phyloP scores from a whole-genome alignment of 2,797 vertebrate species.

The Pipistrellus pipistrellus region DNA sequence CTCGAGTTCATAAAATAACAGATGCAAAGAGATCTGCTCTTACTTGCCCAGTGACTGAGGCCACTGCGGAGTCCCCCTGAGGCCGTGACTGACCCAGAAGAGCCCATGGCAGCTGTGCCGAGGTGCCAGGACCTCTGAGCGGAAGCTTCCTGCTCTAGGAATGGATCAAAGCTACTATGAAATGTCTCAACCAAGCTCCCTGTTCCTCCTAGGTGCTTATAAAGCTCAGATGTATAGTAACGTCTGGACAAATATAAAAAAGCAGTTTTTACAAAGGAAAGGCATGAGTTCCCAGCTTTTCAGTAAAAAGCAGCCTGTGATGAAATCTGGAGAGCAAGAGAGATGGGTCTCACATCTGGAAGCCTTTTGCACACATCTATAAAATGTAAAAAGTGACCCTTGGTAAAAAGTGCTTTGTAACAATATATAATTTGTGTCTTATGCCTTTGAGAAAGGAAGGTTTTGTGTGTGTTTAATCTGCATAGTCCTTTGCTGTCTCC shows the following conservation, averaged over 20 bases:
- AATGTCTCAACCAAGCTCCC: constrained; percentile 57
- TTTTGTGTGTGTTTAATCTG: constrained; percentile 75
- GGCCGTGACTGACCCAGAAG: constrained; percentile 66
- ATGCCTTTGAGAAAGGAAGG: constrained; percentile 85
- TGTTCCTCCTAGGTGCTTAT: constrained; percentile 87
- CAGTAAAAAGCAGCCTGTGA: constrained; percentile 79
- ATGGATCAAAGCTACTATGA: constrained; percentile 6
- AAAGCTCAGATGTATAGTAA: constrained; percentile 89
- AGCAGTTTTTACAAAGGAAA: constrained; percentile 79
- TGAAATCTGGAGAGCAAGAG: constrained; percentile 83
- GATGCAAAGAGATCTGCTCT: constrained; percentile 60
- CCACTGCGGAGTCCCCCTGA: constrained; percentile 26
- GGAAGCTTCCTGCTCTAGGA: constrained; percentile 40
- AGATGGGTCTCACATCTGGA: constrained; percentile 87
- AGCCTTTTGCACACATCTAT: constrained; percentile 87
- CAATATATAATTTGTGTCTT: constrained; percentile 89
- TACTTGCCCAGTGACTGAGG: background rate
- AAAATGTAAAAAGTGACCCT: constrained; percentile 91
- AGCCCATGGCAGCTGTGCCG: background rate
- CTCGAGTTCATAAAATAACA: constrained; percentile 68
- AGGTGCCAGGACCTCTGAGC: constrained; percentile 43
- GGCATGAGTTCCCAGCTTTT: constrained; percentile 78
- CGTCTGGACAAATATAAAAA: constrained; percentile 85
- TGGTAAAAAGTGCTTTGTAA: constrained; percentile 90
- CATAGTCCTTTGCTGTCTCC: constrained; percentile 83